Base-by-base conservation (phyloP, 1,140 invertebrate species). In the Aplysia californica region DNA sequence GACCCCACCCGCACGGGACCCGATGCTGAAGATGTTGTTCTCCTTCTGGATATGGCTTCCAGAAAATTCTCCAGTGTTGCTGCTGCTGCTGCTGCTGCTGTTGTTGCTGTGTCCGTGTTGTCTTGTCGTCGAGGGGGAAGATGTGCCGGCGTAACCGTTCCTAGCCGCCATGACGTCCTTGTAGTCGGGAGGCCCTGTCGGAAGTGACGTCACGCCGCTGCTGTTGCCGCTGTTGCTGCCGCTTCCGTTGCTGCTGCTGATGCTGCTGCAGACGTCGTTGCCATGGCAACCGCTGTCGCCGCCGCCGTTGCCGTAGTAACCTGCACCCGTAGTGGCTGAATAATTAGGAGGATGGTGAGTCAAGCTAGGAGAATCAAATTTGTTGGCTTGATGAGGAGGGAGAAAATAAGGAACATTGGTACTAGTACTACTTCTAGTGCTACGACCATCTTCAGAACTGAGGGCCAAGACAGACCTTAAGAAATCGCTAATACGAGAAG, bases 141-240 rank as follows among this genome's bases (percentile, higher is more conserved):
- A 10, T 10, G 44, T 10, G 10, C 44, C 44, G 39, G 55, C 70
- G 44, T 58, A 71, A 15, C 68, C 68, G 41, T 72, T 72, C 23
- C 56, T 72, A 10, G 70, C 70, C 21, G 33, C 56, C 56, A 72
- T 41, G 6, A 68, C 66, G 35, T 72, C 70, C 41, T 39, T 59
- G 70, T 61, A 72, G 56, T 72, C 70, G 38, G 58, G 56, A 39
- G 56, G 56, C 21, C 70, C 26, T 26, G 10, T 6, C 15, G 50
- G 33, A 50, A n/a, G n/a, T n/a, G n/a, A 50, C 44, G 10, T 10
- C 44, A 15, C 56, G 36, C 21, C 35, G 26, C 26, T 68, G 44
- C 58, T 72, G 21, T 31, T 72, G 35, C 55, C 23, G 29, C 38
- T 61, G 35, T 26, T 41, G 31, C 50, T 36, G n/a, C 29, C 31